Conservation (phyloP, 2,797 vertebrate species). For the Lagocephalus sceleratus region DNA sequence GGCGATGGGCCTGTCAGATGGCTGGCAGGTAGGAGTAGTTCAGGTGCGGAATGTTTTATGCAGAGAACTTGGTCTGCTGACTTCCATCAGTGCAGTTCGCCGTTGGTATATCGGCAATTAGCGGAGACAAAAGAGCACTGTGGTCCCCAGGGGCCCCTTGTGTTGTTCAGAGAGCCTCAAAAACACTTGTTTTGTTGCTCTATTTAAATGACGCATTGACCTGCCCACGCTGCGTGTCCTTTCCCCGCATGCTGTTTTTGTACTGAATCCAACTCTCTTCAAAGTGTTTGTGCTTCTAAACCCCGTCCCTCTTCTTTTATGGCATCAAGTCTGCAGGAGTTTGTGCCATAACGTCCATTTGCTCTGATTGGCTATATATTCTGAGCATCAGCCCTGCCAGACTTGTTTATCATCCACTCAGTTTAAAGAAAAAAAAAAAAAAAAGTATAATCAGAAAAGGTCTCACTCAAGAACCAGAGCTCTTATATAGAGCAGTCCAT, state of each 20-base stretch:
- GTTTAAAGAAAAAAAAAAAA: not conserved
- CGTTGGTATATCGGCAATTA: constrained; percentile 7
- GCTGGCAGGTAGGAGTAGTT: constrained; percentile 16
- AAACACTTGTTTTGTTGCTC: constrained; percentile 1
- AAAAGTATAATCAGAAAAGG: constrained; percentile 6
- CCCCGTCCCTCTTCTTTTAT: constrained; percentile 28
- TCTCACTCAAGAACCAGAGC: not conserved
- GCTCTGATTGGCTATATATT: constrained; percentile 26
- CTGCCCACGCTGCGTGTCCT: not conserved
- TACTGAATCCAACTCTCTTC: constrained; percentile 1
- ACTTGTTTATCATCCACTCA: constrained; percentile 14
- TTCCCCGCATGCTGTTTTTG: constrained; percentile 5
- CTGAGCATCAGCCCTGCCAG: not conserved
- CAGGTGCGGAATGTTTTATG: not conserved
- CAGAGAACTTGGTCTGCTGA: constrained; percentile 1
- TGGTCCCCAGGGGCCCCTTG: constrained; percentile 10
- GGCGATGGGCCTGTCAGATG: constrained; percentile 11
- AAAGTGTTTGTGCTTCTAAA: constrained; percentile 12
- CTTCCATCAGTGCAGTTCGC: not conserved
- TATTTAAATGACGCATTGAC: constrained; percentile 23
- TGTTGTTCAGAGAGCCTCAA: constrained; percentile 8
- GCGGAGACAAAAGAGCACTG: constrained; percentile 13
- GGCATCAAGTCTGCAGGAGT: constrained; percentile 19
- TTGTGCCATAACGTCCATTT: constrained; percentile 25
- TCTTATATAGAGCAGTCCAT: not conserved